Conservation (phyloP, 2,888 invertebrate genomes). For the Diabrotica balteata region DNA sequence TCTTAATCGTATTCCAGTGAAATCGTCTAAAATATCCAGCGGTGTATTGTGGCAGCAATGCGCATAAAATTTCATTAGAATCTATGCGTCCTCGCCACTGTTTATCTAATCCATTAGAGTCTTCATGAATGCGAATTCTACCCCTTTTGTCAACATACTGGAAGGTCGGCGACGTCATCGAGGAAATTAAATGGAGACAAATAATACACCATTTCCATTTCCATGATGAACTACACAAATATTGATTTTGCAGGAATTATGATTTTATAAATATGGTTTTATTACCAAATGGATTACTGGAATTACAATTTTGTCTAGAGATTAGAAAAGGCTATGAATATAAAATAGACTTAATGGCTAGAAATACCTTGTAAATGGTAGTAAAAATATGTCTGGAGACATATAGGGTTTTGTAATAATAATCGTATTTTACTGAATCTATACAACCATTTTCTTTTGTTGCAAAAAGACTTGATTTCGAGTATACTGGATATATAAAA, state of each 20-base stretch:
- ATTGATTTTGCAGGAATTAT: conserved; percentile 12
- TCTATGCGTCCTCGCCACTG: conserved; percentile 22
- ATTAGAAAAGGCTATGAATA: too few species aligned
- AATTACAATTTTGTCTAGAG: neutral
- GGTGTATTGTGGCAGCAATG: conserved; percentile 26
- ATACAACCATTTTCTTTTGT: too few species aligned
- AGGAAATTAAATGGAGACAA: conserved; percentile 22
- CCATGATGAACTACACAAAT: conserved; percentile 15
- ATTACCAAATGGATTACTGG: neutral
- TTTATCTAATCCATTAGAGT: conserved; percentile 32
- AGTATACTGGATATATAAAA: too few species aligned
- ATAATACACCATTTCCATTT: conserved; percentile 23
- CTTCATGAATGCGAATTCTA: conserved; percentile 32
- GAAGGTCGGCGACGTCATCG: conserved; percentile 22
- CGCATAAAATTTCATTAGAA: conserved; percentile 33
- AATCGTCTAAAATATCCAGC: conserved; percentile 6
- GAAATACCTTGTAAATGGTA: too few species aligned
- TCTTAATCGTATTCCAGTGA: neutral
- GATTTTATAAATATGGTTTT: conserved; percentile 2
- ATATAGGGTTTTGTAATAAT: too few species aligned
- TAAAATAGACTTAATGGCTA: too few species aligned
- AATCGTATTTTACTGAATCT: too few species aligned
- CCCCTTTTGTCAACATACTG: conserved; percentile 25
- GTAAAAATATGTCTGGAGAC: too few species aligned
- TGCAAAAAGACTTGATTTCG: too few species aligned